Base-by-base conservation (phyloP, 2,888 invertebrate genomes). In the Ligdia adustata region DNA sequence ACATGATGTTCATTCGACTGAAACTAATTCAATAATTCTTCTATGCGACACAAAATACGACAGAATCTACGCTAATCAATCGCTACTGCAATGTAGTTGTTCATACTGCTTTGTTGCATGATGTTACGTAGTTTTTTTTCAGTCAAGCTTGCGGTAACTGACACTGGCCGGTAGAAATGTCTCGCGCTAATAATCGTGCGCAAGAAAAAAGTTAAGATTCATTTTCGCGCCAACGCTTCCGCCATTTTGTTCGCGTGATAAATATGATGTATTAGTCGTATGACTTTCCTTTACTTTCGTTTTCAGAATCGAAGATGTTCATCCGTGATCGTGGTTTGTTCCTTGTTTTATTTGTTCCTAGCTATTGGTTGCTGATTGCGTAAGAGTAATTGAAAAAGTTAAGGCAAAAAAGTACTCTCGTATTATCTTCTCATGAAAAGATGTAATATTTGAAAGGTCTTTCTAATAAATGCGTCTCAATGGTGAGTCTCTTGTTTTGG, bases 231-330 rank as follows among this genome's bases (percentile, higher is more conserved):
- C 78, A 79, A 80, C 70, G 73, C 84, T 87, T 88, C 87, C 88
- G 86, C 84, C 74, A 82, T 80, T 24, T 69, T 76, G 73, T 62
- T 86, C 81, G 88, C 88, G 88, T 88, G 88, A 87, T 87, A 82
- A 87, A 86, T 81, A 84, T 87, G 82, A 87, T 83, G 86, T 83
- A 84, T 86, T 73, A 75, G 77, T 75, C 79, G 79, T 68, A 65
- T 66, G 75, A 77, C 85, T 86, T 87, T 87, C 88, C 66, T 84
- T 84, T 81, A 81, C 88, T 88, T 88, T 88, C 85, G 69, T 82
- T 83, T 76, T 79, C 77, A 77, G 55, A 79, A 73, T 72, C 72
- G 70, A 77, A 58, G 61, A 63, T 61, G 53, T 54, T 56, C 45
- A 55, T 55, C 52, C 55, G 54, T 51, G 75, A 74, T 79, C 56